A percentile compares a stretch with the other conserved stretches of the same genome.
Evolutionary conservation across 2,797 vertebrate genomes (phyloP).

Genomic region (Calcarius lapponicus): DNA sequence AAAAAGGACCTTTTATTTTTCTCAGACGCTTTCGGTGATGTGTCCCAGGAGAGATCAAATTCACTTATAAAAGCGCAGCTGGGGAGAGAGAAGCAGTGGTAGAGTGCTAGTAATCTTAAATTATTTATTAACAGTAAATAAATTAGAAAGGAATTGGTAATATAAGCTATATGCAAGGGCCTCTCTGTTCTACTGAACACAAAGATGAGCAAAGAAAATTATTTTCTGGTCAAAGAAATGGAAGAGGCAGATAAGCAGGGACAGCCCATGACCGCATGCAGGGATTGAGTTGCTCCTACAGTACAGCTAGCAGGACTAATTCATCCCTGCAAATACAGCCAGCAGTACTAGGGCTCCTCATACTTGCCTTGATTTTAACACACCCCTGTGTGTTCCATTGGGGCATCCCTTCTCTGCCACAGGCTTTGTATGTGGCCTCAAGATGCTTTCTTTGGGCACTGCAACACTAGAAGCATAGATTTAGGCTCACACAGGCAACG

Average conservation of each 20-base stretch:
- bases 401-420: neutral
- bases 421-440: neutral
- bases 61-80: neutral
- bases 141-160: constrained; percentile 29
- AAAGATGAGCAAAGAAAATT: neutral
- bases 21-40: neutral
- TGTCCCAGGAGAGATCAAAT: constrained; percentile 46
- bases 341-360: neutral
- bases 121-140: constrained; percentile 50
- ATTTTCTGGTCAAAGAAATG: neutral
- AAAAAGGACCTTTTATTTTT: neutral
- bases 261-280: neutral
- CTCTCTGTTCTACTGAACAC: neutral
- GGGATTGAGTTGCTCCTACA: neutral
- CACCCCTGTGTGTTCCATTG: neutral
- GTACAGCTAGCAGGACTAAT: neutral
- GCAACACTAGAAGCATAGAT: neutral
- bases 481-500: neutral
- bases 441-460: neutral
- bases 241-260: neutral
- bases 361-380: neutral
- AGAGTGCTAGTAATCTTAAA: constrained; percentile 25
- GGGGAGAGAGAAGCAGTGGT: constrained; percentile 11
- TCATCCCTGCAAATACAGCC: neutral
- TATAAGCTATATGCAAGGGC: neutral